phyloP scores from a whole-genome alignment of 2,888 invertebrate species.

The Nephrotoma appendiculata region DNA sequence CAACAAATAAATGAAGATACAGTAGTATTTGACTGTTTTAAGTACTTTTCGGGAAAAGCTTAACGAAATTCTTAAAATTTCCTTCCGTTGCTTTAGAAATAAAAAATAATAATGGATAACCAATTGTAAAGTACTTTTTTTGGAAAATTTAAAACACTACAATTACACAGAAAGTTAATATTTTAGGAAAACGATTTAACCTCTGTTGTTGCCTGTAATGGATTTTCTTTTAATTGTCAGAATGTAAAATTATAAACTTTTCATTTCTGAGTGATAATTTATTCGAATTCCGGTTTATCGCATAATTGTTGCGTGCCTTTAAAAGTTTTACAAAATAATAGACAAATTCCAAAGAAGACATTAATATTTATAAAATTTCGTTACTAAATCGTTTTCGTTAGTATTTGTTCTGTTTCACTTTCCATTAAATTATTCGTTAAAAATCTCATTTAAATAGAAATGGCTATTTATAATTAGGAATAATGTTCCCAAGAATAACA shows the following conservation, averaged over 20 bases:
- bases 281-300: not conserved
- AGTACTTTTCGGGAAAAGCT: not conserved
- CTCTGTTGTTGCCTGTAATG: not conserved
- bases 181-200: not conserved
- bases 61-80: not conserved
- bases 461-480: no score
- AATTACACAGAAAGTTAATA: not conserved
- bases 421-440: no score
- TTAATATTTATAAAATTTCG: no score
- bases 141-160: not conserved
- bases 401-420: no score
- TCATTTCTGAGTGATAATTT: not conserved
- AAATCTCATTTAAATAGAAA: no score
- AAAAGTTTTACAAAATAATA: no score
- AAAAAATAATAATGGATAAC: not conserved
- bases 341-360: no score
- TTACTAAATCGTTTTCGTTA: no score
- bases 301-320: not conserved
- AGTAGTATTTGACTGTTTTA: not conserved
- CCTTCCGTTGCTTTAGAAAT: not conserved
- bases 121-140: not conserved
- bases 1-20: not conserved
- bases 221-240: not conserved
- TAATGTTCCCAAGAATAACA: no score
- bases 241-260: not conserved